Percentiles rank a stretch among this genome's conserved stretches.
Evolutionary conservation across 2,888 invertebrate genomes (phyloP).

Genomic region (Chrysodeixis includens): DNA sequence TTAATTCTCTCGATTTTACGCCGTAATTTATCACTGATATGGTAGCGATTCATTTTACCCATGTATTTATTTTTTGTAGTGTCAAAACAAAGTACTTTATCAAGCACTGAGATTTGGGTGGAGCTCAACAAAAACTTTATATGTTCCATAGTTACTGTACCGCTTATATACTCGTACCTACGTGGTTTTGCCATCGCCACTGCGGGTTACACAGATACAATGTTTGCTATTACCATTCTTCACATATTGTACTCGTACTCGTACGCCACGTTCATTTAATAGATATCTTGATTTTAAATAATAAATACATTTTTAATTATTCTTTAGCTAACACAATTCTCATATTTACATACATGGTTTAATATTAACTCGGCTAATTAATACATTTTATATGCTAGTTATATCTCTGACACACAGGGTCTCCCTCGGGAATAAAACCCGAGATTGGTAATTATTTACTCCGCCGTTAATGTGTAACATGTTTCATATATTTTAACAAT

Average conservation of each 20-base stretch:
- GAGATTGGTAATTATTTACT: constrained; percentile 4
- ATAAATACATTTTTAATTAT: no score
- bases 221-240: not conserved
- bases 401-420: constrained; percentile 1
- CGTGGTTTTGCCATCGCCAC: not conserved
- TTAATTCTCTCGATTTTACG: no score
- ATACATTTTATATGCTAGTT: not conserved
- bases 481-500: constrained; percentile 1
- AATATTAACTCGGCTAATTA: not conserved
- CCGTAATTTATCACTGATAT: not conserved
- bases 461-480: not conserved
- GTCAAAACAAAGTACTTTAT: not conserved
- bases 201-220: not conserved
- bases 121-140: not conserved
- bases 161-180: not conserved
- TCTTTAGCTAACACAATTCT: not conserved
- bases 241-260: not conserved
- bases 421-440: not conserved
- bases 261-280: no score
- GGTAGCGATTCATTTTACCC: no score
- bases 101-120: not conserved
- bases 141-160: not conserved
- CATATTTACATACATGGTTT: not conserved
- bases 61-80: not conserved
- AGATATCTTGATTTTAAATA: no score